Percentiles rank a stretch among this genome's conserved stretches.
These are phyloP conservation scores for Psylliodes chrysocephalus DNA, from an alignment of 2,888 invertebrate species.

Conservation along the genomic window DNA sequence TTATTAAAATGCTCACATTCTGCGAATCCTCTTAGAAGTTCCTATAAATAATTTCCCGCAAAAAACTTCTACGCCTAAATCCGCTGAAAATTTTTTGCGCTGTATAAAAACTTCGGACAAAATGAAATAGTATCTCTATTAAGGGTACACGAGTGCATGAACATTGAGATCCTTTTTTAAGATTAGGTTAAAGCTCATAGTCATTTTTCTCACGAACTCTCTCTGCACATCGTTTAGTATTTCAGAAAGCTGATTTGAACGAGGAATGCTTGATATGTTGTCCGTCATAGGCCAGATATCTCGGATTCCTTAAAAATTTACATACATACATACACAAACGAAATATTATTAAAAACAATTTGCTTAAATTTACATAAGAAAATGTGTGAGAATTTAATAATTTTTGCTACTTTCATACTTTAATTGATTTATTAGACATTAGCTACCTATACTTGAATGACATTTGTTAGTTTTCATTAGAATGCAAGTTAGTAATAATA, in stretches of 20 bases:
- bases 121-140: conserved; percentile 28
- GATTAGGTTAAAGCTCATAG: conserved; percentile 28
- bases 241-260: conserved; percentile 11
- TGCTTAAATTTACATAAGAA: too few species aligned
- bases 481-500: too few species aligned
- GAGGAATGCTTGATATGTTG: conserved; percentile 1
- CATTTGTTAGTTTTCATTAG: too few species aligned
- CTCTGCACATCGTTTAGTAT: conserved; percentile 22
- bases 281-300: background rate
- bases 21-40: too few species aligned
- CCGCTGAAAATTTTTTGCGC: background rate
- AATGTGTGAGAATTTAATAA: too few species aligned
- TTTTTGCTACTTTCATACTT: too few species aligned
- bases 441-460: too few species aligned
- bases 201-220: conserved; percentile 26
- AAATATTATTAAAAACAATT: too few species aligned
- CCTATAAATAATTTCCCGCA: background rate
- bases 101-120: conserved; percentile 5
- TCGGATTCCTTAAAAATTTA: too few species aligned
- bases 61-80: background rate
- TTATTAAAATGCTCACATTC: too few species aligned
- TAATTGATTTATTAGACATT: too few species aligned
- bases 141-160: conserved; percentile 14
- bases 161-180: conserved; percentile 22
- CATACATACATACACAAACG: too few species aligned